Conservation (phyloP, 2,797 vertebrate species). For the Catamblyrhynchus diadema region DNA sequence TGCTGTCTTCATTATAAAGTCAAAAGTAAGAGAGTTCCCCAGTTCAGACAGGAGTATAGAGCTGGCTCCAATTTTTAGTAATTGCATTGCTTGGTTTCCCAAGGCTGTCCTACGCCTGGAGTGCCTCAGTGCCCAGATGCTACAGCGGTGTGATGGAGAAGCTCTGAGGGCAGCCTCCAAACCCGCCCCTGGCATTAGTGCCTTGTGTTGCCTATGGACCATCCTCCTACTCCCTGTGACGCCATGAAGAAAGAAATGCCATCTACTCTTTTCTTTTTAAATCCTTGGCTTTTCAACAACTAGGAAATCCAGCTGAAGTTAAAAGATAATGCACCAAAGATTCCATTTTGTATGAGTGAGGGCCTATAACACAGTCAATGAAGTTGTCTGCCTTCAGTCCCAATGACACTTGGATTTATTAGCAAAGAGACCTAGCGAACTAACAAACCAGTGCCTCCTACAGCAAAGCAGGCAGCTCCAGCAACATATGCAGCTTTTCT, state of each 20-base stretch:
- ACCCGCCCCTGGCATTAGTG: neutral
- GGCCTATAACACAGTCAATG: neutral
- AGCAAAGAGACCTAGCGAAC: neutral
- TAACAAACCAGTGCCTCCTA: neutral
- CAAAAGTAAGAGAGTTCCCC: neutral
- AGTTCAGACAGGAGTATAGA: neutral
- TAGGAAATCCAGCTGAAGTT: neutral
- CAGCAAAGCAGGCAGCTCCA: constrained; percentile 25
- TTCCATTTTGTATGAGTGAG: neutral
- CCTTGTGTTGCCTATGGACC: neutral
- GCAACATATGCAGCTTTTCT: constrained; percentile 39
- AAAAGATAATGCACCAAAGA: neutral
- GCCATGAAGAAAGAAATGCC: neutral
- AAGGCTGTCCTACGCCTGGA: neutral
- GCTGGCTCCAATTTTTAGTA: neutral
- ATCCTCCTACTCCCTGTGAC: neutral
- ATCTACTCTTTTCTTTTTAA: neutral
- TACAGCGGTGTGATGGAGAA: fast-evolving
- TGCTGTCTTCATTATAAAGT: neutral
- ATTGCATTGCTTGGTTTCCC: neutral
- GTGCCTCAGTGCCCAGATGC: fast-evolving
- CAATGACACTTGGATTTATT: neutral
- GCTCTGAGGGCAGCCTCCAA: neutral
- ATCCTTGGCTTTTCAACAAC: neutral
- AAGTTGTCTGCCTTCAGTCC: neutral